These are phyloP conservation scores for Sinonovacula constricta DNA, from an alignment of 1,140 invertebrate genomes.

Conservation along the genomic window DNA sequence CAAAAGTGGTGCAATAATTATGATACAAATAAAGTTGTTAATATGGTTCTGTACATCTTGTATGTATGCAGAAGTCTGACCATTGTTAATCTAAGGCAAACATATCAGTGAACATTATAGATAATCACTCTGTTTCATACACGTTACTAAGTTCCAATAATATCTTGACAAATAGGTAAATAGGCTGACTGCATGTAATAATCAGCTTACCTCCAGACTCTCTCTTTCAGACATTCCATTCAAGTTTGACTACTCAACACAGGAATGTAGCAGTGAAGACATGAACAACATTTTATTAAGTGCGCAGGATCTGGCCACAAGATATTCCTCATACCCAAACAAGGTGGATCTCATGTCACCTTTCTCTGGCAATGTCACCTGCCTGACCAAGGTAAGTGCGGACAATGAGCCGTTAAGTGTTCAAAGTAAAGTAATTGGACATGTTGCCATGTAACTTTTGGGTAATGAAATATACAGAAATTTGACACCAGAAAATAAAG, in stretches of 20 bases:
- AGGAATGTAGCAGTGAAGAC: conserved; percentile 45
- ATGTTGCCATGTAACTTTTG: not conserved
- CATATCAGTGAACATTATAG: not conserved
- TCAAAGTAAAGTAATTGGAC: not conserved
- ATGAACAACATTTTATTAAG: conserved; percentile 53
- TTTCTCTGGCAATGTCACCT: conserved; percentile 62
- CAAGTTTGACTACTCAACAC: conserved; percentile 65
- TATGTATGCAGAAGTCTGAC: not conserved
- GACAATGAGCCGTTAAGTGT: not conserved
- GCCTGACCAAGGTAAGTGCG: conserved; percentile 65
- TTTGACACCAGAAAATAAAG: not conserved
- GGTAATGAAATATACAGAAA: not conserved
- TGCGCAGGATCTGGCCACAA: conserved; percentile 62
- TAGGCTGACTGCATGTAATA: not conserved
- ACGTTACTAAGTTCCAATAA: not conserved
- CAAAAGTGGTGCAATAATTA: too few relatives aligned
- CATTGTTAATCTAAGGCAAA: not conserved
- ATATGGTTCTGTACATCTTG: not conserved
- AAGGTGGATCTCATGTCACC: conserved; percentile 59
- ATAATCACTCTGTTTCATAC: not conserved
- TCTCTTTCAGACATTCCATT: conserved; percentile 66
- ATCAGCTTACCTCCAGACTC: not conserved
- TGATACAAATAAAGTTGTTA: too few relatives aligned
- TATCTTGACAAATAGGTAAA: not conserved
- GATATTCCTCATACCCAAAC: conserved; percentile 60